Base-by-base conservation (phyloP, 2,113 vertebrate species). In the Pyrgilauda ruficollis region DNA sequence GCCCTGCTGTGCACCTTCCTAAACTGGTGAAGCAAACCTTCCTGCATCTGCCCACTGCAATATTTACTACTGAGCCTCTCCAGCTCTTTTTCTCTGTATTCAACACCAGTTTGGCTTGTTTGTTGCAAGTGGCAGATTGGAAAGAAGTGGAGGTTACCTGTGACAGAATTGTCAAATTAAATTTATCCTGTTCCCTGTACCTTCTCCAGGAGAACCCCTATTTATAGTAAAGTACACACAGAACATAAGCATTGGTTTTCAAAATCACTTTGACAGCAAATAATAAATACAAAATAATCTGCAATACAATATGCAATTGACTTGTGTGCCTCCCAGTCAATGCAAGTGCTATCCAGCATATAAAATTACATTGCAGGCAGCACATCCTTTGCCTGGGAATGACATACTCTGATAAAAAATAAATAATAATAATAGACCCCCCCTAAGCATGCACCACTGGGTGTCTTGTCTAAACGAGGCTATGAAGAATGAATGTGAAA, bases 181-280 rank as follows among this genome's bases (percentile, higher is more conserved):
- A 97, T 98, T 97, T 97, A 97, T 97, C 95, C 87, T 96, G 75
- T 95, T 96, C 93, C 80, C 63, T 88, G 96, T 53, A 81, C 93
- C 77, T 96, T 94, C 88, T 93, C 68, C 76, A 78, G 87, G 50
- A 94, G 89, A 85, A 62, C 72, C 95, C 62, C 46, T 94, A 97
- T 96, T 96, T 94, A 97, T 97, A 92, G 95, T 90, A 91, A 97
- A 87, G 76, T 93, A 63, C 80, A 93, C 69, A 70, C 72, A 92
- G 94, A 89, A 94, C 93, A 82, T 83, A 96, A 87, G 33, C 88
- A 96, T 97, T 94, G 76, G 87, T 97, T 97, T 97, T 96, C 93
- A 96, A 89, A 97, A 97, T 55, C 91, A 95, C 69, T 73, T 94
- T 95, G 94, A 93, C 96, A 92, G 91, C 79, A 96, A 97, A 96